Evolutionary conservation across 2,888 invertebrate genomes (phyloP).

Genomic region (Isoperla grammatica): DNA sequence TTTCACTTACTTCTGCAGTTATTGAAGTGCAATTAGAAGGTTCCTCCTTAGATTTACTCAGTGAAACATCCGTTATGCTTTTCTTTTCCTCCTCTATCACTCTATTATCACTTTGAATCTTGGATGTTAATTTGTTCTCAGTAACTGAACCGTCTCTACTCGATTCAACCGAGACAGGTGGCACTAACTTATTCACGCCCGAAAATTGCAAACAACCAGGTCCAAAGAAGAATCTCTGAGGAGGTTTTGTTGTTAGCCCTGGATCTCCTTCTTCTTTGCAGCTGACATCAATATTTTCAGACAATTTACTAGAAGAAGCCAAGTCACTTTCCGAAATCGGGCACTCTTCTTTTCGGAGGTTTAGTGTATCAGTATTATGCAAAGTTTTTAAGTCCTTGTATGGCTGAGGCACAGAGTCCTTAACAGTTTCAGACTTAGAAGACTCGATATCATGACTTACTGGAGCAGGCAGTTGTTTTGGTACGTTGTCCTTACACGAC

Average conservation of each 20-base stretch:
- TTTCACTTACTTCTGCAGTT: too few relatives aligned
- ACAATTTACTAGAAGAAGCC: not conserved
- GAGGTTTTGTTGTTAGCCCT: constrained; percentile 4
- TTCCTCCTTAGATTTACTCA: too few relatives aligned
- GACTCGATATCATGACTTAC: constrained; percentile 15
- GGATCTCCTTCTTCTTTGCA: not conserved
- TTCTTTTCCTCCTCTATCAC: too few relatives aligned
- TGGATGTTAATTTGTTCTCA: too few relatives aligned
- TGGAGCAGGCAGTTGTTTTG: constrained; percentile 11
- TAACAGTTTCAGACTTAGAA: constrained; percentile 1
- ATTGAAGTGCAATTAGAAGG: too few relatives aligned
- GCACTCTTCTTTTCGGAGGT: not conserved
- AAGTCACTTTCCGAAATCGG: not conserved
- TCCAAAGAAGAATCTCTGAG: constrained; percentile 20
- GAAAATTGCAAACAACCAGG: constrained; percentile 21
- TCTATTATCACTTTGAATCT: too few relatives aligned
- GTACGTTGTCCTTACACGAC: not conserved
- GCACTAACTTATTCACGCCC: too few relatives aligned
- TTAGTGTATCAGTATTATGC: not conserved
- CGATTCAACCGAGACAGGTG: too few relatives aligned
- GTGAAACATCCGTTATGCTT: too few relatives aligned
- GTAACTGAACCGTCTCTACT: too few relatives aligned
- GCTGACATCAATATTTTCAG: not conserved
- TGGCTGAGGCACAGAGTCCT: too few relatives aligned
- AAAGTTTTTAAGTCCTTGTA: too few relatives aligned